A percentile compares a stretch with the other conserved stretches of the same genome.
Conservation (phyloP, 2,113 vertebrate genomes). For the Etheostoma spectabile region DNA sequence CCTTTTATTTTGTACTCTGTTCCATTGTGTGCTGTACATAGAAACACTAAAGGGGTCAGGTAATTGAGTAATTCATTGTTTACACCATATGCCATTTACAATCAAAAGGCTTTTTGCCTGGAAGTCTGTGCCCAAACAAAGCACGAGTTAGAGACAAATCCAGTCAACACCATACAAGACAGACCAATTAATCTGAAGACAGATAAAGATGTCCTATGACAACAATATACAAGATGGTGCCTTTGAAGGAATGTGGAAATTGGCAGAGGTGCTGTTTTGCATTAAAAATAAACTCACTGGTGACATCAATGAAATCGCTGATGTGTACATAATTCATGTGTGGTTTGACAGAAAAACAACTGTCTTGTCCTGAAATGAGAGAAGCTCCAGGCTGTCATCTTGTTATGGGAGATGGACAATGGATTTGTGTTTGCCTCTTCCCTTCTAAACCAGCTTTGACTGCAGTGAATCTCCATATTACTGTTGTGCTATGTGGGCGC, state of each 20-base stretch:
- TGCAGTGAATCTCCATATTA: neutral
- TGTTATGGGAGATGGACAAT: neutral
- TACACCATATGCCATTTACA: constrained; percentile 51
- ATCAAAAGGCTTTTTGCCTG: constrained; percentile 34
- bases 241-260: neutral
- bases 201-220: constrained; percentile 9
- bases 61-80: constrained; percentile 57
- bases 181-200: neutral
- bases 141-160: neutral
- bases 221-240: neutral
- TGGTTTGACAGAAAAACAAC: neutral
- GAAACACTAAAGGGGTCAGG: constrained; percentile 13
- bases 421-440: neutral
- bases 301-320: neutral
- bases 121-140: constrained; percentile 13
- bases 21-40: constrained; percentile 3
- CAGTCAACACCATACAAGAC: neutral
- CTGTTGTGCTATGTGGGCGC: neutral
- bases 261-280: neutral
- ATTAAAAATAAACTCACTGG: neutral
- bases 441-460: neutral
- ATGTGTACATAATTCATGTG: neutral
- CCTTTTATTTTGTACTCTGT: constrained; percentile 28
- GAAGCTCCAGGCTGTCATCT: neutral
- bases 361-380: neutral